Conservation (phyloP, 2,113 vertebrate genomes). For the Nanorana parkeri region DNA sequence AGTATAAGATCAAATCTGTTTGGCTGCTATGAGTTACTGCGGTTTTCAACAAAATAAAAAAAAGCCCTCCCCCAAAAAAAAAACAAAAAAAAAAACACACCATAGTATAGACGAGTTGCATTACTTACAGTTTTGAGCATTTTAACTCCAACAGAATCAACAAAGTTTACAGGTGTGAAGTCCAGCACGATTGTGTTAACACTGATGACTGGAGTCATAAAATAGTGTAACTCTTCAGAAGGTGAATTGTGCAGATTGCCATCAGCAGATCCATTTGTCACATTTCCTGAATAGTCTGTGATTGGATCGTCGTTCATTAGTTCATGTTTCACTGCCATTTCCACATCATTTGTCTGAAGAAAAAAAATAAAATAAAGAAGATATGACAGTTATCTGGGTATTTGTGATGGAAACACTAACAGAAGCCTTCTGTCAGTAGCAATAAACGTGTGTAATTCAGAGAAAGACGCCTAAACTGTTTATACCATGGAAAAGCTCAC, state of each 20-base stretch:
- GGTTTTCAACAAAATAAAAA: too few relatives aligned
- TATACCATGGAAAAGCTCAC: too few relatives aligned
- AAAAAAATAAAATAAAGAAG: neutral
- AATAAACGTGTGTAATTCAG: too few relatives aligned
- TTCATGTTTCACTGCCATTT: constrained; percentile 77
- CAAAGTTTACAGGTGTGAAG: constrained; percentile 86
- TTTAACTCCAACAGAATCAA: constrained; percentile 95
- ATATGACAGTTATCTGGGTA: too few relatives aligned
- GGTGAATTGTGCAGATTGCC: constrained; percentile 57
- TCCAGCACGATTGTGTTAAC: constrained; percentile 88
- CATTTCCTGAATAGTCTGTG: constrained; percentile 67
- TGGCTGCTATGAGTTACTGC: too few relatives aligned
- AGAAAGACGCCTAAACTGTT: too few relatives aligned
- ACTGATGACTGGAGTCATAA: constrained; percentile 70
- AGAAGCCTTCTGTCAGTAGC: too few relatives aligned
- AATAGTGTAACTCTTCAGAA: constrained; percentile 73
- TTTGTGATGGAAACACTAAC: too few relatives aligned
- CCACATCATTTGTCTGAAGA: constrained; percentile 68
- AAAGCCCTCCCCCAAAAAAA: neutral
- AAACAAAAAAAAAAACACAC: neutral
- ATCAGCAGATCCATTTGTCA: constrained; percentile 66
- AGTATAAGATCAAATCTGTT: too few relatives aligned
- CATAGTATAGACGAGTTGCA: too few relatives aligned
- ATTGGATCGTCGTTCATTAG: constrained; percentile 68
- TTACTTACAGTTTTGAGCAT: constrained; percentile 85